phyloP scores from a whole-genome alignment of 2,113 vertebrate genomes.

The Osmerus eperlanus region DNA sequence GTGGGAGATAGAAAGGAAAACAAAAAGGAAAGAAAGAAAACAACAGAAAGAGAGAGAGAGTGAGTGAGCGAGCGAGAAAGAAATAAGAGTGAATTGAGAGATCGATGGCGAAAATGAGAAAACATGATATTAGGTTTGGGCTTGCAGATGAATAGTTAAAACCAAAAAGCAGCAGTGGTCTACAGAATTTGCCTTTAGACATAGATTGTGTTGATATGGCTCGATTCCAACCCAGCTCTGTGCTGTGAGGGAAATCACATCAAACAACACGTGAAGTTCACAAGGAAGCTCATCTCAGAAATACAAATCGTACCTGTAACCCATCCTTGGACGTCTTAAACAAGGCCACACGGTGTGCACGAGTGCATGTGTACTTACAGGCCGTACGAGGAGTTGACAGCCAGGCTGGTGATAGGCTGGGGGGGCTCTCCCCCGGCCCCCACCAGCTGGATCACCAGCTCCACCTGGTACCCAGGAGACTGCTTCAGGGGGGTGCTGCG shows the following conservation, averaged over 20 bases:
- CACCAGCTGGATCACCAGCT: constrained; percentile 93
- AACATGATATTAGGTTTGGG: neutral
- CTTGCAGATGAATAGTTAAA: neutral
- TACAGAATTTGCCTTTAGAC: neutral
- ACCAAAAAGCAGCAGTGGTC: neutral
- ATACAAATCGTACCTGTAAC: neutral
- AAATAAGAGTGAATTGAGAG: constrained; percentile 10
- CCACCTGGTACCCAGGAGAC: constrained; percentile 93
- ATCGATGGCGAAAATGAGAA: neutral
- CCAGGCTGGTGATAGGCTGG: constrained; percentile 94
- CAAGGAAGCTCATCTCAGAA: neutral
- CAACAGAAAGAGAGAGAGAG: neutral
- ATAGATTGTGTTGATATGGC: neutral
- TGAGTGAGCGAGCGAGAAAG: neutral
- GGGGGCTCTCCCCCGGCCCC: constrained; percentile 98
- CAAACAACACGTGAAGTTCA: neutral
- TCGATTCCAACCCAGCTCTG: constrained; percentile 1
- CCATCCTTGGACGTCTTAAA: neutral
- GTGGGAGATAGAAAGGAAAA: neutral
- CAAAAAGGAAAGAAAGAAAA: neutral
- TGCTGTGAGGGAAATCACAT: constrained; percentile 7
- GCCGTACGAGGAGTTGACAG: constrained; percentile 90
- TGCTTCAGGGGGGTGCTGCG: constrained; percentile 93
- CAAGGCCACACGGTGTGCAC: neutral
- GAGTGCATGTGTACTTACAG: constrained; percentile 77